Evolutionary conservation across 2,888 invertebrate genomes (phyloP), one percentile per base, ranked within the genome.

Genomic region (Cephus sareptanus): DNA sequence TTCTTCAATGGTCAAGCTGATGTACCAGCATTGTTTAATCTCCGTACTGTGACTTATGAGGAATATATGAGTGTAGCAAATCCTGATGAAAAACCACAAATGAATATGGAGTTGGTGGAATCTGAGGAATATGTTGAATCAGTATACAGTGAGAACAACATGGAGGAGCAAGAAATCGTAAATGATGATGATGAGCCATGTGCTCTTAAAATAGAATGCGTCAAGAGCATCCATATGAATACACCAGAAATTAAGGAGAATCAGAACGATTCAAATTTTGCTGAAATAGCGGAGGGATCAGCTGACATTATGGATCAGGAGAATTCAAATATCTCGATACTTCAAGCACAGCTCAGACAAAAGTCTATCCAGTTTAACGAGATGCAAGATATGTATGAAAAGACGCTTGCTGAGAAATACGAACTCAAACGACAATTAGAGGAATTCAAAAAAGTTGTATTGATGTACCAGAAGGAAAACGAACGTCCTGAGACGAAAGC

Each of bases 361-460:
- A 86, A 84, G 75, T 85, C 82, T 15, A 76, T 77, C 3, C 85
- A 85, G 56, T 87, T 85, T 56, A 81, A 85, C n/a, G 81, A 73
- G 68, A 84, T 90, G 33, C 84, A 81, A 12, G 85, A 88, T 15
- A 85, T 83, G 2, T 89, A 88, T 81, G 86, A 89, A 30, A 88
- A 83, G 80, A 84, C 85, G 2, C 69, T 90, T 6, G 75, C 84
- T 1, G 89, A 90, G 75, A 90, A 90, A 79, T 78, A 87, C 6
- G 82, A 84, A 69, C 85, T 90, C 80, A 89, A 87, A 78, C 83
- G 84, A 34, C 88, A 90, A 77, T 69, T 90, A 11, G 87, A 89
- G n/a, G 81, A 77, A n/a, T 31, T 76, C 15, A 76, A 75, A 77
- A 81, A 56, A n/a, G 73, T 34, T 34, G 77, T 77, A 76, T 78